Conservation (phyloP, 2,888 invertebrate species). For the Temnothorax ravouxi region DNA sequence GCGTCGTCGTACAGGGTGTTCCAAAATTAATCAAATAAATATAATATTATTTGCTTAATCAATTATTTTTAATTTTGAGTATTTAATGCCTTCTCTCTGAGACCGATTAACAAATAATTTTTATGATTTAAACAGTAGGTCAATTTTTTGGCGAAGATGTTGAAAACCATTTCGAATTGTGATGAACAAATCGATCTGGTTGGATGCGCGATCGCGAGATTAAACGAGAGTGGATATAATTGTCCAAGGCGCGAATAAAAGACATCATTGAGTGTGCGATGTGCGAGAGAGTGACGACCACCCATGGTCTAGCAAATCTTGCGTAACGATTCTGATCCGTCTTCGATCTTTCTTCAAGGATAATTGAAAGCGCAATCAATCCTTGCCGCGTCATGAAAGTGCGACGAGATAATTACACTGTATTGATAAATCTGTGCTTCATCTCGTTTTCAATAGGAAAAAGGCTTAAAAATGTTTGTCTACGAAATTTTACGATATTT, state of each 20-base stretch:
- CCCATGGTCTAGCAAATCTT: slow-evolving; percentile 47
- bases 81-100: neutral
- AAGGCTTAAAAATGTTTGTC: neutral
- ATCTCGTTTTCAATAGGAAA: neutral
- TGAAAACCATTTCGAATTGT: slow-evolving; percentile 20
- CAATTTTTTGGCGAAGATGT: slow-evolving; percentile 3
- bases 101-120: neutral
- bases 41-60: neutral
- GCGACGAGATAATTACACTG: neutral
- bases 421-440: neutral
- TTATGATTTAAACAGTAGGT: neutral
- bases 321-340: slow-evolving; percentile 41
- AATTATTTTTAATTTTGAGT: slow-evolving; percentile 1
- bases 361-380: slow-evolving; percentile 42
- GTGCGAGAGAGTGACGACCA: slow-evolving; percentile 41
- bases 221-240: slow-evolving; percentile 41
- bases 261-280: slow-evolving; percentile 32
- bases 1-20: neutral
- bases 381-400: slow-evolving; percentile 20
- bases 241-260: slow-evolving; percentile 39
- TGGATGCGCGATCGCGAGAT: slow-evolving; percentile 27
- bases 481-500: neutral
- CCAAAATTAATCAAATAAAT: neutral
- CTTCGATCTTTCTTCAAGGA: slow-evolving; percentile 37
- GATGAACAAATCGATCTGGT: slow-evolving; percentile 14